Percentiles rank a stretch among this genome's conserved stretches.
These are phyloP conservation scores for Manis pentadactyla DNA, from an alignment of 2,797 vertebrate species.

Conservation along the genomic window DNA sequence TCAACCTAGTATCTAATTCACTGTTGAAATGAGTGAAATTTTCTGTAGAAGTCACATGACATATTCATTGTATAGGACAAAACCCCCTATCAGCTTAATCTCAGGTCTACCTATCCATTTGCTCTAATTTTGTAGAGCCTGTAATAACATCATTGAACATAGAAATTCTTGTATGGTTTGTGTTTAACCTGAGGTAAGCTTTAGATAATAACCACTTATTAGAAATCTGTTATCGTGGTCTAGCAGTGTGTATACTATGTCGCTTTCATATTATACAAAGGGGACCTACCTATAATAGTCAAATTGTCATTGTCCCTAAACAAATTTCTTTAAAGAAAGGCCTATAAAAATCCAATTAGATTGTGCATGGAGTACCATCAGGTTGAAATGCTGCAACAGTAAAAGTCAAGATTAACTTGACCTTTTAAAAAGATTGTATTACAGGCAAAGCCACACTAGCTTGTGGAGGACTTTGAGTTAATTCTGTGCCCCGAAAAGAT, in stretches of 20 bases:
- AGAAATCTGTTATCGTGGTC: background rate
- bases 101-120: constrained; percentile 70
- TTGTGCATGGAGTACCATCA: constrained; percentile 51
- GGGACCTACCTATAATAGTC: constrained; percentile 52
- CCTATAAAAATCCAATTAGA: constrained; percentile 71
- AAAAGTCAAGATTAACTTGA: constrained; percentile 72
- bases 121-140: constrained; percentile 56
- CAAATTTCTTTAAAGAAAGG: constrained; percentile 72
- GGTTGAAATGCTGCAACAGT: constrained; percentile 57
- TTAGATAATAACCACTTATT: constrained; percentile 32
- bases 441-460: constrained; percentile 28
- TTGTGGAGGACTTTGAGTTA: constrained; percentile 24
- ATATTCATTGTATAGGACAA: constrained; percentile 22
- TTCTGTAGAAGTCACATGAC: constrained; percentile 77
- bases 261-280: constrained; percentile 45
- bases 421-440: constrained; percentile 73
- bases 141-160: constrained; percentile 67
- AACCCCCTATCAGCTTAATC: constrained; percentile 59
- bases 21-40: constrained; percentile 76
- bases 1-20: constrained; percentile 82
- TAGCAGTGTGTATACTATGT: background rate
- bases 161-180: background rate
- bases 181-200: constrained; percentile 26
- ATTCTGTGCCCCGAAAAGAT: constrained; percentile 2
- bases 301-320: constrained; percentile 69